Base-by-base conservation (phyloP, 1,140 invertebrate species). In the Luehdorfia chinensis region DNA sequence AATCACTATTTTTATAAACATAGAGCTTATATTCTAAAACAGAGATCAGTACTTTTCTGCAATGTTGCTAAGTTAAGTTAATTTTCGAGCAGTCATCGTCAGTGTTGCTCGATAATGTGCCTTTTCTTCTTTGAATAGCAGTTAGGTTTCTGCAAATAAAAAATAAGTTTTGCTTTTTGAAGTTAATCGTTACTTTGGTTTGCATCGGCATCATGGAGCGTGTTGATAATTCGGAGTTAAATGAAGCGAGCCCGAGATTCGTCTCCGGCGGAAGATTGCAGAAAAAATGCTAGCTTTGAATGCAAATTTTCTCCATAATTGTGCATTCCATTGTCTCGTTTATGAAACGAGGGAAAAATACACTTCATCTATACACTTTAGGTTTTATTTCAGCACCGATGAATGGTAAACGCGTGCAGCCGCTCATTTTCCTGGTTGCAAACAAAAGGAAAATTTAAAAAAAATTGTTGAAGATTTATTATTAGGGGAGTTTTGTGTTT, bases 141-240 rank as follows among this genome's bases (percentile, higher is more conserved):
- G 55, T 47, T 56, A 41, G 47, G 32, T 51, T 59, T 27, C 27
- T 47, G 28, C 37, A 60, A 49, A 30, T 18, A 30, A 30, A 55
- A 39, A 47, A 36, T 31, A 30, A 19, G 39, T 55, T 56, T 48
- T 50, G n/a, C 45, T 37, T 55, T 51, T 23, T 50, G 47, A 55
- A 44, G 47, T 59, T 70, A 84, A 68, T 59, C 72, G 57, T 69
- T 69, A 75, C 69, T 73, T 75, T 74, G 28, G 66, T 59, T 66
- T 79, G 76, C 62, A 64, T 57, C 49, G 57, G 53, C 43, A n/a
- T n/a, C n/a, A 57, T 70, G 57, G 66, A 67, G 62, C 63, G 68
- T 72, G 71, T 74, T 76, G 77, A 84, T 85, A 85, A 85, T 84
- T 81, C 78, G 70, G 58, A 51, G 66, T 75, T 84, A 83, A 85